A percentile compares a stretch with the other conserved stretches of the same genome.
These are phyloP conservation scores for Cuculus canorus DNA, from an alignment of 2,797 vertebrate species.

Conservation along the genomic window DNA sequence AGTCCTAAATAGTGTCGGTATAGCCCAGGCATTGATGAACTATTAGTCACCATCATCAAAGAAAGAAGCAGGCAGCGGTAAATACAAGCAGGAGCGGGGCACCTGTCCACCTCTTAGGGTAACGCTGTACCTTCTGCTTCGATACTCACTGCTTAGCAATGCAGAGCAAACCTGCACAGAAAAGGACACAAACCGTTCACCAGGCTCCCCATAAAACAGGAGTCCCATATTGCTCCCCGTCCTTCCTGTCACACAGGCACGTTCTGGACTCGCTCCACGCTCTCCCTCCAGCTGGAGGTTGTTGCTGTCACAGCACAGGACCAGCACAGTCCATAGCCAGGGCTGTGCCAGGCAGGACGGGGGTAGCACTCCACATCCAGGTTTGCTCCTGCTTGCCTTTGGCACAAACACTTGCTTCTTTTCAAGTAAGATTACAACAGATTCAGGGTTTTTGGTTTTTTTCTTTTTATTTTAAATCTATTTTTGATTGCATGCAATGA, in stretches of 20 bases:
- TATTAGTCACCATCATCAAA: conserved; percentile 68
- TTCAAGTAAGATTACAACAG: not conserved
- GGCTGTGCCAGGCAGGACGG: fast-evolving
- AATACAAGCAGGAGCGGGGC: not conserved
- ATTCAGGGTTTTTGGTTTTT: fast-evolving
- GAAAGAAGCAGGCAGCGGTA: conserved; percentile 38
- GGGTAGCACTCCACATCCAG: not conserved
- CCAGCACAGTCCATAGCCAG: not conserved
- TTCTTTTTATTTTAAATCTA: not conserved
- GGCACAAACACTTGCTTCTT: not conserved
- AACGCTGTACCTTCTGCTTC: not conserved
- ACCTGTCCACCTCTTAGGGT: not conserved
- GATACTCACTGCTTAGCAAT: not conserved
- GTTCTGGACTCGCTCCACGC: fast-evolving
- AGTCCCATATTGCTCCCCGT: not conserved
- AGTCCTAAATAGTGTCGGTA: conserved; percentile 31
- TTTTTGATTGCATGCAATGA: not conserved
- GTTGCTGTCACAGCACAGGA: not conserved
- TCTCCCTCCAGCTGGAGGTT: not conserved
- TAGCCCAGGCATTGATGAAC: conserved; percentile 30
- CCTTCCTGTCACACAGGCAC: fast-evolving
- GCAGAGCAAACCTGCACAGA: not conserved
- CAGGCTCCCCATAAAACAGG: fast-evolving
- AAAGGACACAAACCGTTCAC: not conserved
- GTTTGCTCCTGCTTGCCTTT: not conserved